These are phyloP conservation scores for Diogma glabrata DNA, from an alignment of 2,888 invertebrate genomes.

Conservation along the genomic window DNA sequence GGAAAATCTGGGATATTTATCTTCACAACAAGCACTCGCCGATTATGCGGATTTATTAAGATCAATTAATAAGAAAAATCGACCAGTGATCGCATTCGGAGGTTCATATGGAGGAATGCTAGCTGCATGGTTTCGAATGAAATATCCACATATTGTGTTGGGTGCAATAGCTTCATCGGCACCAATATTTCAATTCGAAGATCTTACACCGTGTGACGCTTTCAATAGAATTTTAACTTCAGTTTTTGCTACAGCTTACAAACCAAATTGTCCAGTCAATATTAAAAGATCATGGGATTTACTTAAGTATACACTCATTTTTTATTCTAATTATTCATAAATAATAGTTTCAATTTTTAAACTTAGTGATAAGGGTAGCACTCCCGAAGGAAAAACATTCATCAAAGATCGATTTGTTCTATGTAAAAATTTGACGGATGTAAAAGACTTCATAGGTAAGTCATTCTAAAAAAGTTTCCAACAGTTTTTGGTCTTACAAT, in stretches of 20 bases:
- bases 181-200: slow-evolving; percentile 73
- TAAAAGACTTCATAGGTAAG: no score
- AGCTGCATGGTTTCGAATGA: slow-evolving; percentile 89
- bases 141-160: slow-evolving; percentile 79
- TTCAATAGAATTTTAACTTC: slow-evolving; percentile 69
- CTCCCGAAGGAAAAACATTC: slow-evolving; percentile 55
- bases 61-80: slow-evolving; percentile 34
- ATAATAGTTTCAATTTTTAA: slow-evolving; percentile 6
- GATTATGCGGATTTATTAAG: slow-evolving; percentile 76
- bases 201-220: slow-evolving; percentile 61
- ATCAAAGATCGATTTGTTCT: slow-evolving; percentile 62
- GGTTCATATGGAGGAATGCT: slow-evolving; percentile 98
- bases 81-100: slow-evolving; percentile 74
- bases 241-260: slow-evolving; percentile 44
- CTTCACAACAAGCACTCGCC: slow-evolving; percentile 83
- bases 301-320: slow-evolving; percentile 45
- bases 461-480: no score
- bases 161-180: slow-evolving; percentile 92
- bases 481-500: no score
- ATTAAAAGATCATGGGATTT: slow-evolving; percentile 69
- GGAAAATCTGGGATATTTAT: slow-evolving; percentile 67
- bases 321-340: slow-evolving; percentile 8
- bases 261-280: slow-evolving; percentile 51
- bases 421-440: slow-evolving; percentile 54
- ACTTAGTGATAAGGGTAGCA: slow-evolving; percentile 39